Base-by-base conservation (phyloP, 2,888 invertebrate species). In the Cryptus armator region DNA sequence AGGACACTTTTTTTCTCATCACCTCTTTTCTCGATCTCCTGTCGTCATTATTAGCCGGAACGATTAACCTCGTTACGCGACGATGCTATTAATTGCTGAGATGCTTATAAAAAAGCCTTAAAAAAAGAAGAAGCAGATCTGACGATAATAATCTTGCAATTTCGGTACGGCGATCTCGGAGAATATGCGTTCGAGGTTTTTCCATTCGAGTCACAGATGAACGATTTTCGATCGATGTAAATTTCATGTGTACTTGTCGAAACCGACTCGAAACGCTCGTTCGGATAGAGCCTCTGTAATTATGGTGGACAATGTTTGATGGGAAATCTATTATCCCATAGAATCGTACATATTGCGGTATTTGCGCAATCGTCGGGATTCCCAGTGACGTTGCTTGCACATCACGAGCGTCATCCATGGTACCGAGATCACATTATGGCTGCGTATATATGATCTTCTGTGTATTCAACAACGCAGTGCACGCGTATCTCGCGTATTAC, bases 61-160 rank as follows among this genome's bases (percentile, higher is more conserved):
- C 80, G 82, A 85, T 85, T 83, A 79, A 87, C 81, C 81, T 70
- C 79, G 77, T 79, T 85, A 85, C 84, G 79, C 81, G 84, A 70
- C 16, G 64, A 12, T 62, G 70, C 44, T 85, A 80, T 82, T 85
- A 71, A 76, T 83, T 71, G 10, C 24, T 12, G n/a, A 0, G 67
- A 77, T 70, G 24, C n/a, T 46, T 10, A n/a, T 19, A 48, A 51
- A 48, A 51, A 70, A 81, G n/a, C 59, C 19, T 32, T 16, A 19
- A 51, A 16, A 59, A 67, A 59, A 68, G 32, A 37, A 10, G 19
- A 9, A 62, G 29, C 2, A 24, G 4, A 12, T 14, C 32, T 9
- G 46, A 43, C 16, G 43, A 37, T 51, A 43, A 46, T 32, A 59
- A 32, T 67, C 19, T 64, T 29, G 56, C 9, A 78, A 48, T 83